Evolutionary conservation across 1,140 invertebrate species (phyloP).

Genomic region (Trichonephila clavata): DNA sequence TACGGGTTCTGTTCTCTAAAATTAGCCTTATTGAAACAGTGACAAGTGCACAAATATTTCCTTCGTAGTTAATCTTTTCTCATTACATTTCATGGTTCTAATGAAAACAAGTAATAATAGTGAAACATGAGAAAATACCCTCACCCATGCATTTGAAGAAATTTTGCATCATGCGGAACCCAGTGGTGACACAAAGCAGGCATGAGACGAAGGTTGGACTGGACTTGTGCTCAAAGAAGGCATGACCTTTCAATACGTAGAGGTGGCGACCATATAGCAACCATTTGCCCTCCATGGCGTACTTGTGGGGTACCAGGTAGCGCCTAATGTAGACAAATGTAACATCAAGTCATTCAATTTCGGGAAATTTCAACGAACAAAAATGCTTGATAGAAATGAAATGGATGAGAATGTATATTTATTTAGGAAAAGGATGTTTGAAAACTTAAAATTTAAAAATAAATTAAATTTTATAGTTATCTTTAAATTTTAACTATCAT

Average conservation of each 20-base stretch:
- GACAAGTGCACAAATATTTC: too few relatives aligned
- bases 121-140: background rate
- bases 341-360: background rate
- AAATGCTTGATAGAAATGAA: background rate
- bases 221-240: background rate
- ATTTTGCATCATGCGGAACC: background rate
- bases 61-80: too few relatives aligned
- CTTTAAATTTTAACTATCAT: too few relatives aligned
- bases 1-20: too few relatives aligned
- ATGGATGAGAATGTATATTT: background rate
- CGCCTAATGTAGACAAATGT: background rate
- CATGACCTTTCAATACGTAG: background rate
- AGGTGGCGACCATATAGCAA: background rate
- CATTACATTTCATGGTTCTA: too few relatives aligned
- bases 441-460: too few relatives aligned
- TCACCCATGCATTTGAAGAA: background rate
- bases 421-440: too few relatives aligned
- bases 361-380: background rate
- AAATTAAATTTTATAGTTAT: too few relatives aligned
- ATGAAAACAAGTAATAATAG: too few relatives aligned
- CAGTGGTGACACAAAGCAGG: background rate
- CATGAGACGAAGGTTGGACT: background rate
- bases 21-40: too few relatives aligned
- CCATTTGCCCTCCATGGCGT: slow-evolving; percentile 19
- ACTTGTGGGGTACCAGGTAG: background rate